These are phyloP conservation scores for human DNA, from an alignment of 2,113 vertebrate species.

Conservation along the genomic window GRCh38 chr2:147890001-147890500, in stretches of 20 bases:
- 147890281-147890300: background rate
- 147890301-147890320: background rate
- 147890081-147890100: conserved; percentile 9
- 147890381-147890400: background rate
- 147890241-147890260: background rate
- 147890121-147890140: background rate
- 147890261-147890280: background rate
- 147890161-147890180: background rate
- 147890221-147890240: background rate
- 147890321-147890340: background rate
- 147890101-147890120: background rate
- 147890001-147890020: conserved; percentile 2
- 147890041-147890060: conserved; percentile 18
- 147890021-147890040: background rate
- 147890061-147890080: background rate
- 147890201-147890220: background rate
- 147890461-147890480: background rate
- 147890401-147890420: background rate
- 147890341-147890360: background rate
- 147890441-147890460: background rate
- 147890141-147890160: background rate
- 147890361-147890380: background rate
- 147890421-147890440: background rate
- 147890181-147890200: background rate
- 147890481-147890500: background rate